Conservation (phyloP, 2,797 vertebrate genomes). For the Falco cherrug region DNA sequence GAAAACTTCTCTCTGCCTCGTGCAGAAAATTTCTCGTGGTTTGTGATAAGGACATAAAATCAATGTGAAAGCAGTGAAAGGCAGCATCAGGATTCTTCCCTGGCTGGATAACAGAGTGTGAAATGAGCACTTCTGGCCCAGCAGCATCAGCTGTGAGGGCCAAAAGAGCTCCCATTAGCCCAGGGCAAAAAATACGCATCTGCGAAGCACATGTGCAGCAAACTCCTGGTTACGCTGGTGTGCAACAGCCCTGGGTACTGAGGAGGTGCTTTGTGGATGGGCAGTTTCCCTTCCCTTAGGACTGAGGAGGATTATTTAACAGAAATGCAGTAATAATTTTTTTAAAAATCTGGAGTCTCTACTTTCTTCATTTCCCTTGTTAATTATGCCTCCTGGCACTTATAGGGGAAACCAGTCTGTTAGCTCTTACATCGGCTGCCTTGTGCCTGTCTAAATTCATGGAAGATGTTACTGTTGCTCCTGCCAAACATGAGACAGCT, state of each 20-base stretch:
- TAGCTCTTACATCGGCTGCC: background rate
- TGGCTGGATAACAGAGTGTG: background rate
- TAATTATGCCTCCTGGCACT: background rate
- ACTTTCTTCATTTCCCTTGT: background rate
- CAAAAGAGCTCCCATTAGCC: background rate
- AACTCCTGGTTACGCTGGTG: background rate
- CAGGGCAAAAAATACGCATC: background rate
- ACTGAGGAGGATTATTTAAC: background rate
- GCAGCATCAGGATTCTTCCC: background rate
- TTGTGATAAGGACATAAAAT: background rate
- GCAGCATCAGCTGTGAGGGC: background rate
- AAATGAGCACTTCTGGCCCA: background rate
- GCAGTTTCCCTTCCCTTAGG: background rate
- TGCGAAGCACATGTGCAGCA: background rate
- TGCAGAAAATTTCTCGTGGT: background rate
- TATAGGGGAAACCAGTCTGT: background rate
- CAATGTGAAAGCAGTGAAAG: background rate
- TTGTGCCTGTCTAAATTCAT: background rate
- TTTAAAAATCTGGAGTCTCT: background rate
- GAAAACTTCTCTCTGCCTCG: background rate
- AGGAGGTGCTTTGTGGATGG: background rate
- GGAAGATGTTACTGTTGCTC: background rate
- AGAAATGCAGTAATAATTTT: background rate
- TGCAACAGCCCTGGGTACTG: background rate
- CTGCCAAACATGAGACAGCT: background rate